A percentile compares a stretch with the other conserved stretches of the same genome.
These are phyloP conservation scores for Ochlodes sylvanus DNA, from an alignment of 2,888 invertebrate species.

Conservation along the genomic window DNA sequence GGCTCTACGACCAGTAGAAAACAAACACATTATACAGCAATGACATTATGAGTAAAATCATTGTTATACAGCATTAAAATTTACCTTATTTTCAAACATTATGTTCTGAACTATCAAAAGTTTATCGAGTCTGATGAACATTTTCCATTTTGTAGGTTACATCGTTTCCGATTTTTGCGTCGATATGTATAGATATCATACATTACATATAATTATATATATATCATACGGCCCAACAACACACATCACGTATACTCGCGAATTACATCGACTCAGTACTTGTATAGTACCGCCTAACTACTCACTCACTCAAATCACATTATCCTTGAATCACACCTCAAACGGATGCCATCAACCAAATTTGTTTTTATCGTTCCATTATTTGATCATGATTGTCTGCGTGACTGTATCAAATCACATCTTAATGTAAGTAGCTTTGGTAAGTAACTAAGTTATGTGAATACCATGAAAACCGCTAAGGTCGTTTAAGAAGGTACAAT, in stretches of 20 bases:
- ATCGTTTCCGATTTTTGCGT: too few relatives aligned
- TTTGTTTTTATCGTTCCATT: conserved; percentile 9
- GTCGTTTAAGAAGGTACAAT: background rate
- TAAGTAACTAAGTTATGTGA: background rate
- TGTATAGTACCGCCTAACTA: background rate
- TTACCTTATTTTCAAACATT: too few relatives aligned
- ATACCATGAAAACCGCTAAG: background rate
- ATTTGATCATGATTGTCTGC: conserved; percentile 5
- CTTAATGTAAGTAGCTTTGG: background rate
- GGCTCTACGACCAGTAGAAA: too few relatives aligned
- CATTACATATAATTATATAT: too few relatives aligned
- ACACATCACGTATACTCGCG: background rate
- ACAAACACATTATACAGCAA: too few relatives aligned
- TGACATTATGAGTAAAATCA: too few relatives aligned
- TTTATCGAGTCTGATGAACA: too few relatives aligned
- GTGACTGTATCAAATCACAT: conserved; percentile 9
- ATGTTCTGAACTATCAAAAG: too few relatives aligned
- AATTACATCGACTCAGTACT: background rate
- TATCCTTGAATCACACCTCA: conserved; percentile 13
- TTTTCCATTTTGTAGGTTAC: too few relatives aligned
- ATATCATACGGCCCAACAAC: too few relatives aligned
- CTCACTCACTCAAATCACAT: conserved; percentile 1
- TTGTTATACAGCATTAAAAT: too few relatives aligned
- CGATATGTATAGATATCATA: too few relatives aligned
- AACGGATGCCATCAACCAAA: conserved; percentile 5